A percentile compares a stretch with the other conserved stretches of the same genome.
Evolutionary conservation across 2,797 vertebrate genomes (phyloP).

Genomic region (Centroberyx gerrardi): DNA sequence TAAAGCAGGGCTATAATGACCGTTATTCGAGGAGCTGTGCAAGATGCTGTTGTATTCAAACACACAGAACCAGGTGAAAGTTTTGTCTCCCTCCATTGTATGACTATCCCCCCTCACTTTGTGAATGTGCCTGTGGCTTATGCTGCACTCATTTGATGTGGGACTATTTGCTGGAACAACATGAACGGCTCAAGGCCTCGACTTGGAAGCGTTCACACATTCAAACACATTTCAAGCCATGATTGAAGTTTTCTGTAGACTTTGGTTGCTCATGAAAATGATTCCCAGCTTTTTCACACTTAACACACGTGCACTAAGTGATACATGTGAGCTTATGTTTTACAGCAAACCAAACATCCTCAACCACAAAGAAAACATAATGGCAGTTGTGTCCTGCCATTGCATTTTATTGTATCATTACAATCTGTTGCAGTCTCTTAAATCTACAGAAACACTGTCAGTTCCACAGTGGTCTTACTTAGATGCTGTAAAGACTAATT

Average conservation of each 20-base stretch:
- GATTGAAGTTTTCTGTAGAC: conserved; percentile 2
- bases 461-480: background rate
- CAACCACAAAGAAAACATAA: too few species aligned
- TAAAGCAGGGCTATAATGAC: background rate
- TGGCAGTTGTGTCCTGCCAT: too few species aligned
- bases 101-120: background rate
- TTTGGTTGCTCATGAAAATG: background rate
- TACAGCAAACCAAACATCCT: too few species aligned
- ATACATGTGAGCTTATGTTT: too few species aligned
- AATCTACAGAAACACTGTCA: background rate
- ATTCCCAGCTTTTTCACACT: background rate
- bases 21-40: background rate
- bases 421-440: too few species aligned
- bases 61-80: too few species aligned
- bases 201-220: conserved; percentile 29
- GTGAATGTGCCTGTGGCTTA: too few species aligned
- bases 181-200: conserved; percentile 45
- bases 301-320: too few species aligned
- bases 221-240: conserved; percentile 33
- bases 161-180: background rate
- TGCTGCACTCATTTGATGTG: background rate
- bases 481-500: background rate
- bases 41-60: too few species aligned
- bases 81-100: too few species aligned
- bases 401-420: too few species aligned